A percentile compares a stretch with the other conserved stretches of the same genome.
phyloP scores from a whole-genome alignment of 1,140 invertebrate species.

The Mizuhopecten yessoensis region DNA sequence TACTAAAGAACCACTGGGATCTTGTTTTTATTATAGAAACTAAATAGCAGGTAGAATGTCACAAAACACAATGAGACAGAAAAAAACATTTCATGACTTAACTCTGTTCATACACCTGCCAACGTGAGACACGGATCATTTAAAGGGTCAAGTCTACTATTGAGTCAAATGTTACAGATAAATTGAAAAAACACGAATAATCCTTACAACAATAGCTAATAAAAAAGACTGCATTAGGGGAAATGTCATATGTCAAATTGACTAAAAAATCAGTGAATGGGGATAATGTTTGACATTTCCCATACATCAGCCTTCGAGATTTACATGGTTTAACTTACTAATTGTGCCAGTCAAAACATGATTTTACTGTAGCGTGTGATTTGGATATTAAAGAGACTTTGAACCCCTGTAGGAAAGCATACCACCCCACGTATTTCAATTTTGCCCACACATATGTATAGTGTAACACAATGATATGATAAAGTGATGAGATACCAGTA shows the following conservation, averaged over 20 bases:
- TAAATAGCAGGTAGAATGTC: too few relatives aligned
- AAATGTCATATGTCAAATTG: conserved; percentile 33
- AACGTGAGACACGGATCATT: background rate
- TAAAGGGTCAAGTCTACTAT: background rate
- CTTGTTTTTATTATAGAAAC: too few relatives aligned
- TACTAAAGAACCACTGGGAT: too few relatives aligned
- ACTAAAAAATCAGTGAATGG: conserved; percentile 7
- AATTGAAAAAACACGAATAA: background rate
- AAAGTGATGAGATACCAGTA: too few relatives aligned
- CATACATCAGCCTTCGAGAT: background rate
- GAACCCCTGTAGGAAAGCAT: background rate
- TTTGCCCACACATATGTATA: background rate
- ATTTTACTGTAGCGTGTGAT: background rate
- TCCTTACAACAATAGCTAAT: background rate
- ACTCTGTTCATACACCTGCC: background rate
- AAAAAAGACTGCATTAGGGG: background rate
- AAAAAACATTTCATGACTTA: background rate
- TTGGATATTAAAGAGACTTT: background rate
- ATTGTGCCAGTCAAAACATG: background rate
- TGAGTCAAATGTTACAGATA: background rate
- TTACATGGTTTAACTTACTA: background rate
- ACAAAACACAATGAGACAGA: background rate
- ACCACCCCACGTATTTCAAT: background rate
- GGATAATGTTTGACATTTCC: background rate
- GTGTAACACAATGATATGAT: too few relatives aligned